Evolutionary conservation across 2,113 vertebrate species (phyloP).

Genomic region (Scalopus aquaticus): DNA sequence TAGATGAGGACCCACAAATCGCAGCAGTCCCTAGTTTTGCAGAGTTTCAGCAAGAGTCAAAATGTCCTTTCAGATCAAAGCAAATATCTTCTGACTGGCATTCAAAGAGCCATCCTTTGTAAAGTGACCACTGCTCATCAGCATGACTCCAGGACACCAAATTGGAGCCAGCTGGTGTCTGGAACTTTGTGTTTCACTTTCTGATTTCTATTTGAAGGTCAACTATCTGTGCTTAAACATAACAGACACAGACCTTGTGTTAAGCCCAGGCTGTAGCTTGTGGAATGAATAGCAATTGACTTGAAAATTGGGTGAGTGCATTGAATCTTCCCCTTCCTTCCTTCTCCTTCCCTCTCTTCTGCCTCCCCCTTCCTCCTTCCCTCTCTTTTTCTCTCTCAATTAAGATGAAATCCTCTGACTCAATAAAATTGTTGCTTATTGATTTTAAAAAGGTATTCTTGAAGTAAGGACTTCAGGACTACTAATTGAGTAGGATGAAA

Average conservation of each 20-base stretch:
- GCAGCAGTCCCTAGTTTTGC: too few species aligned
- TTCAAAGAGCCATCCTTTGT: constrained; percentile 55
- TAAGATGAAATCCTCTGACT: not conserved
- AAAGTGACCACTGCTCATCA: constrained; percentile 60
- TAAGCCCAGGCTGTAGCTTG: constrained; percentile 67
- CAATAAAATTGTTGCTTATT: not conserved
- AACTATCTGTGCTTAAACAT: constrained; percentile 66
- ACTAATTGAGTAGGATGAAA: not conserved
- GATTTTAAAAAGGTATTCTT: constrained; percentile 18
- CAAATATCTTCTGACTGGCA: constrained; percentile 11
- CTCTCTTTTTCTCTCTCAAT: not conserved
- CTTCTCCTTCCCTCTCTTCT: not conserved
- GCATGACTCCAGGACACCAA: constrained; percentile 16
- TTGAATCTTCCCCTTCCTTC: constrained; percentile 44
- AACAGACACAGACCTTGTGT: constrained; percentile 62
- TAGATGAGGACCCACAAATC: too few species aligned
- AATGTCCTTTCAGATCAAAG: constrained; percentile 51
- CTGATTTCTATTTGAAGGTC: constrained; percentile 61
- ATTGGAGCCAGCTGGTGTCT: constrained; percentile 72
- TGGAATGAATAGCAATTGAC: constrained; percentile 76
- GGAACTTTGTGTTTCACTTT: constrained; percentile 56
- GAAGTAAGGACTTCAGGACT: not conserved
- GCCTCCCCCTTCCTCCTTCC: not conserved
- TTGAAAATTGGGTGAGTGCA: constrained; percentile 78
- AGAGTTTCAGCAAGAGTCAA: constrained; percentile 27